Base-by-base conservation (phyloP, 2,888 invertebrate species). In the Eupithecia exiguata region DNA sequence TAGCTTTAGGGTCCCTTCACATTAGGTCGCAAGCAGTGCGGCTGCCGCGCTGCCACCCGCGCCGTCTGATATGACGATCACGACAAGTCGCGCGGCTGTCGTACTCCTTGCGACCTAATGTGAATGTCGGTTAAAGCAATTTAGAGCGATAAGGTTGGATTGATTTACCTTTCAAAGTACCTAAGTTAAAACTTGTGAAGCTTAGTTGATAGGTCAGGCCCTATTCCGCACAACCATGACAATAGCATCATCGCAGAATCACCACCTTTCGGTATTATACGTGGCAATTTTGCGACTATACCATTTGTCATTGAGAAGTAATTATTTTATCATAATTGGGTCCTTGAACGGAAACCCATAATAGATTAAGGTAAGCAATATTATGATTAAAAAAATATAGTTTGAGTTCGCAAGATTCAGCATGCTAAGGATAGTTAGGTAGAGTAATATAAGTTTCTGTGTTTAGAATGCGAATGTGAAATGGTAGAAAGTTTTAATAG, bases 371-470 rank as follows among this genome's bases (percentile, higher is more conserved):
- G 40, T 40, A 18, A 43, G 46, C n/a, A n/a, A n/a, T 21, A n/a
- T 21, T 2, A 49, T n/a, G 6, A 49, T 49, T 21, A n/a, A 49
- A n/a, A 10, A 25, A 46, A 46, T 14, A 62, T 63, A 30, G 70
- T 53, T 77, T 78, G 70, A 77, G 74, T 77, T 76, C 74, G 74
- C 76, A 72, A 75, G 70, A 16, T 35, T 35, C 1, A 21, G 18
- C 76, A 78, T 80, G 75, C 74, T 75, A 69, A 58, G 58, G 12
- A 58, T 58, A 58, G 53, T n/a, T 10, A 53, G 25, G 12, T 12
- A 21, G 21, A 7, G 4, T 6, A 6, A 46, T 46, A 25, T 14
- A 12, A 21, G 58, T 21, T 21, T 25, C 5, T 14, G 58, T 58
- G 58, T 5, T 25, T 62, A 36, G 21, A 9, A 21, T 38, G 58